Evolutionary conservation across 2,113 vertebrate genomes (phyloP).

Genomic region (Hypocryptadius cinnamomeus): DNA sequence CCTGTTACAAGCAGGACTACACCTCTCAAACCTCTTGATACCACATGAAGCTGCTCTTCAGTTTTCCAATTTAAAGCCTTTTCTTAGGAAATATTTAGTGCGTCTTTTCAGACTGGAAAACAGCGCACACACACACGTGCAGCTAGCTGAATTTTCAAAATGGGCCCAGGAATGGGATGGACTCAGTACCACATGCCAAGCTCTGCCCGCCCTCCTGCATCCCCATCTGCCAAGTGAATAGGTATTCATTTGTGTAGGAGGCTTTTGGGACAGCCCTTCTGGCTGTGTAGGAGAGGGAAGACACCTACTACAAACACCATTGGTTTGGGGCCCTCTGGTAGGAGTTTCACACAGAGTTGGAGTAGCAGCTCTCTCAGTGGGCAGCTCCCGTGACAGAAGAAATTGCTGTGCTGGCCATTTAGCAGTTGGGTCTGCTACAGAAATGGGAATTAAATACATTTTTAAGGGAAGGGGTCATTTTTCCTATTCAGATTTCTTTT

Average conservation of each 20-base stretch:
- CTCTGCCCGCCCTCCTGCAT: neutral
- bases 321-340: neutral
- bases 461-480: neutral
- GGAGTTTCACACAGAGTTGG: neutral
- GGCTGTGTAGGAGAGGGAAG: neutral
- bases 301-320: neutral
- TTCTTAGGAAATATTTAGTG: neutral
- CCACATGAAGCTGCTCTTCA: neutral
- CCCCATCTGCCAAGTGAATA: neutral
- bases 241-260: neutral
- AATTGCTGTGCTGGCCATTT: neutral
- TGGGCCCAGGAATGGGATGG: neutral
- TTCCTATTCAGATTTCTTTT: neutral
- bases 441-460: neutral
- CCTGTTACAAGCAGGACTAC: neutral
- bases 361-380: neutral
- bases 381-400: neutral
- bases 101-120: neutral
- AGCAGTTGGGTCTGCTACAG: neutral
- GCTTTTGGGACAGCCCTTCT: neutral
- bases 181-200: neutral
- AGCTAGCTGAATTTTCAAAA: neutral
- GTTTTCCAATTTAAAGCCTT: neutral
- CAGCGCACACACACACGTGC: neutral
- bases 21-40: fast-evolving